Evolutionary conservation across 2,113 vertebrate species (phyloP).

Genomic region (Pomatorhinus ruficollis): DNA sequence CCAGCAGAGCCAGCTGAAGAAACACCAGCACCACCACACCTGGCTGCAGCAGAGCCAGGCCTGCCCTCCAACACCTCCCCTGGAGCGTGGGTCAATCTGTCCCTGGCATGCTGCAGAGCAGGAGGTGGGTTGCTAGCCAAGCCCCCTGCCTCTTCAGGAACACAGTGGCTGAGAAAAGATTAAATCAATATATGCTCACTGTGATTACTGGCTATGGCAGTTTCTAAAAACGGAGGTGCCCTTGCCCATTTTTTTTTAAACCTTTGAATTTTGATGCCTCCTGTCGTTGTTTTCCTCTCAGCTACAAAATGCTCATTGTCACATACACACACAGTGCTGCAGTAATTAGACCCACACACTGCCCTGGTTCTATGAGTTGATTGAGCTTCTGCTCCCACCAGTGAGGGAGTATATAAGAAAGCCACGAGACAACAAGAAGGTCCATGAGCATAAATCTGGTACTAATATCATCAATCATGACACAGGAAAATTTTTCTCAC

Average conservation of each 20-base stretch:
- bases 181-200: background rate
- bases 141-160: background rate
- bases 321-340: background rate
- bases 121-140: background rate
- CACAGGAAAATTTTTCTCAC: background rate
- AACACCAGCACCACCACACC: accelerated
- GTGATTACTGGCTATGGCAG: background rate
- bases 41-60: background rate
- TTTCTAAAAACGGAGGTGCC: background rate
- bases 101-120: background rate
- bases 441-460: background rate
- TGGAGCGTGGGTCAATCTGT: accelerated
- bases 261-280: background rate
- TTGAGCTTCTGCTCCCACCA: background rate
- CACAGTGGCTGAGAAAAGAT: background rate
- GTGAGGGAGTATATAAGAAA: background rate
- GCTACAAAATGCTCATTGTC: background rate
- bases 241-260: accelerated
- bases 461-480: background rate
- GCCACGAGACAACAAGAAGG: background rate
- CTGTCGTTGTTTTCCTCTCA: background rate
- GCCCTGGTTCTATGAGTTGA: background rate
- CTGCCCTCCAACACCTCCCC: background rate
- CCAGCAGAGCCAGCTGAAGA: background rate
- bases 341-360: background rate